A percentile compares a stretch with the other conserved stretches of the same genome.
These are phyloP conservation scores for Ooceraea biroi DNA, from an alignment of 1,140 invertebrate species.

Conservation along the genomic window DNA sequence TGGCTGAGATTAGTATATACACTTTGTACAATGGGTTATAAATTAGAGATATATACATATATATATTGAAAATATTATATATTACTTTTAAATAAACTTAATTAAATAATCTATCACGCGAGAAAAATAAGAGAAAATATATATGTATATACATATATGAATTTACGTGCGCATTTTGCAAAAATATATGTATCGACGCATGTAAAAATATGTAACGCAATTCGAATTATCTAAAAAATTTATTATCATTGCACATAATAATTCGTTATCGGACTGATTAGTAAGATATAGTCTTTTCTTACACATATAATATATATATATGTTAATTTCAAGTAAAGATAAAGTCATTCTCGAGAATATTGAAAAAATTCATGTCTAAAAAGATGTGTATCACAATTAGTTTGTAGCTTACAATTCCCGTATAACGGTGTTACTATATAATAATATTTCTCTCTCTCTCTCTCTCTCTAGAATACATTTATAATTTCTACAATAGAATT, in stretches of 20 bases:
- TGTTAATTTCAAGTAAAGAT: slow-evolving; percentile 24
- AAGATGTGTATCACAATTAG: slow-evolving; percentile 45
- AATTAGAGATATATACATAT: slow-evolving; percentile 39
- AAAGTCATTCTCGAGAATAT: background rate
- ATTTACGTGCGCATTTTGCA: slow-evolving; percentile 12
- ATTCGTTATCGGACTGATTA: slow-evolving; percentile 70
- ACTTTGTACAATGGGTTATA: slow-evolving; percentile 33
- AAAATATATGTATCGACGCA: slow-evolving; percentile 39
- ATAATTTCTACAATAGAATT: slow-evolving; percentile 18
- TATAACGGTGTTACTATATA: slow-evolving; percentile 14
- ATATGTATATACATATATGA: slow-evolving; percentile 25
- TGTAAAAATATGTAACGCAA: slow-evolving; percentile 2
- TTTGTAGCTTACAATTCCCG: slow-evolving; percentile 16
- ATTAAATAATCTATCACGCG: background rate
- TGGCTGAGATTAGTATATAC: slow-evolving; percentile 46
- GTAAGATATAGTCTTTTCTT: slow-evolving; percentile 72
- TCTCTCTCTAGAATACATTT: background rate
- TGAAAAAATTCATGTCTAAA: slow-evolving; percentile 42
- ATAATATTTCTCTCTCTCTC: slow-evolving; percentile 9
- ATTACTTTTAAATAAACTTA: slow-evolving; percentile 40
- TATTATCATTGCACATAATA: slow-evolving; percentile 69
- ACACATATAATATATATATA: slow-evolving; percentile 69
- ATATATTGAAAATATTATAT: slow-evolving; percentile 9
- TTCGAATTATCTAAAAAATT: slow-evolving; percentile 74
- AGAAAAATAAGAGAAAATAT: slow-evolving; percentile 23